These are phyloP conservation scores for Paedocypris sp. DNA, from an alignment of 2,113 vertebrate species.

Conservation along the genomic window DNA sequence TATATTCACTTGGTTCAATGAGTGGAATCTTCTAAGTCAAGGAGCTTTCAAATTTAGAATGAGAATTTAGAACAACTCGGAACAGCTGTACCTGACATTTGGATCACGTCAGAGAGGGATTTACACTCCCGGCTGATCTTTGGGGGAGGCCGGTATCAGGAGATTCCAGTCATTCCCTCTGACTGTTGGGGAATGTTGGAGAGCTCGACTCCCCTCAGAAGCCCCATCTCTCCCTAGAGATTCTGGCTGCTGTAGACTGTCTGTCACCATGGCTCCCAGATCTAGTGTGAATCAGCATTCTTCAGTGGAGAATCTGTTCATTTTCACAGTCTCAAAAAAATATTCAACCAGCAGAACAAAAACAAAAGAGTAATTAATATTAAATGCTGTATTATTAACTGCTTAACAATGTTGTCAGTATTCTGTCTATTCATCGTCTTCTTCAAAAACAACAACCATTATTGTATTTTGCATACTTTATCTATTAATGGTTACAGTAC, in stretches of 20 bases:
- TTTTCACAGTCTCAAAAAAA: neutral
- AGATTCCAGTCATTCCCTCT: constrained; percentile 32
- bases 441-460: too few species aligned
- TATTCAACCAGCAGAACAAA: too few species aligned
- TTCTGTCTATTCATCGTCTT: too few species aligned
- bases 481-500: too few species aligned
- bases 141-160: constrained; percentile 8
- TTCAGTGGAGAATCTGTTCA: neutral
- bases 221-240: neutral
- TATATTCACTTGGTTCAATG: neutral
- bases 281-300: neutral
- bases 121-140: constrained; percentile 24
- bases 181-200: constrained; percentile 18
- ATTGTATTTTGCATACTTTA: too few species aligned
- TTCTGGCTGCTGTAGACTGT: neutral
- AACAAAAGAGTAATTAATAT: too few species aligned
- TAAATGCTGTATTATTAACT: too few species aligned
- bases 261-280: constrained; percentile 17
- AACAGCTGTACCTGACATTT: constrained; percentile 29
- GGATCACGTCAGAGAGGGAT: constrained; percentile 24
- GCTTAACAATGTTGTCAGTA: too few species aligned
- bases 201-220: constrained; percentile 11
- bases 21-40: constrained; percentile 2
- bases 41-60: neutral
- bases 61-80: constrained; percentile 6